phyloP scores from a whole-genome alignment of 1,140 invertebrate genomes.

The Bilobella aurantiaca region DNA sequence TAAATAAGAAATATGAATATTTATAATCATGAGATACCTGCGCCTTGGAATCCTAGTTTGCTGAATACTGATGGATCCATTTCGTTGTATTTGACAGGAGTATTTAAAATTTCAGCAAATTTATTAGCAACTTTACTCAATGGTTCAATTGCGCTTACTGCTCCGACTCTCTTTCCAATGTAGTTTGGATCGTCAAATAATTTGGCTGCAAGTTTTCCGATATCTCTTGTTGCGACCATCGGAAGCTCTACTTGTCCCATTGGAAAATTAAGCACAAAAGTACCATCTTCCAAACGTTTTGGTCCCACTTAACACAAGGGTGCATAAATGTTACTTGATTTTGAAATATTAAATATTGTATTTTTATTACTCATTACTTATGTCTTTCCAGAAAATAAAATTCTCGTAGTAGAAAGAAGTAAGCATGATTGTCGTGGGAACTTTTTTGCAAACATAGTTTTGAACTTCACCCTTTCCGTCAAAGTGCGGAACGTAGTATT shows the following conservation, averaged over 20 bases:
- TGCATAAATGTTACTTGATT: background rate
- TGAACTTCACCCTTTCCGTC: background rate
- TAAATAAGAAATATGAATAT: no score
- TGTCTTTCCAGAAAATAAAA: background rate
- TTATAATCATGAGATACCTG: background rate
- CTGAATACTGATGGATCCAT: background rate
- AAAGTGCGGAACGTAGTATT: background rate
- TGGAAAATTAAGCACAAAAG: background rate
- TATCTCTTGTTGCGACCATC: background rate
- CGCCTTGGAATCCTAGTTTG: background rate
- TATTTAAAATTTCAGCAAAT: background rate
- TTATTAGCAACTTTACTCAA: background rate
- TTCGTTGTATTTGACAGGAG: background rate
- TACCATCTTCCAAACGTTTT: background rate
- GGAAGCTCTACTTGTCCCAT: background rate
- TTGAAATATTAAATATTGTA: background rate
- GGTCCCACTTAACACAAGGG: background rate
- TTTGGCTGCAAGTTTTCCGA: background rate
- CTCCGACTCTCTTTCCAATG: background rate
- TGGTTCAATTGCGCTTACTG: background rate
- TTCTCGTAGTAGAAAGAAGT: background rate
- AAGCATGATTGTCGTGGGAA: background rate
- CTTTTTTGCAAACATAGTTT: background rate
- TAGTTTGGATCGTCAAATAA: background rate
- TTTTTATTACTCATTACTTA: background rate